Evolutionary conservation across 1,140 invertebrate species (phyloP).

Genomic region (Carcinoscorpius rotundicauda): DNA sequence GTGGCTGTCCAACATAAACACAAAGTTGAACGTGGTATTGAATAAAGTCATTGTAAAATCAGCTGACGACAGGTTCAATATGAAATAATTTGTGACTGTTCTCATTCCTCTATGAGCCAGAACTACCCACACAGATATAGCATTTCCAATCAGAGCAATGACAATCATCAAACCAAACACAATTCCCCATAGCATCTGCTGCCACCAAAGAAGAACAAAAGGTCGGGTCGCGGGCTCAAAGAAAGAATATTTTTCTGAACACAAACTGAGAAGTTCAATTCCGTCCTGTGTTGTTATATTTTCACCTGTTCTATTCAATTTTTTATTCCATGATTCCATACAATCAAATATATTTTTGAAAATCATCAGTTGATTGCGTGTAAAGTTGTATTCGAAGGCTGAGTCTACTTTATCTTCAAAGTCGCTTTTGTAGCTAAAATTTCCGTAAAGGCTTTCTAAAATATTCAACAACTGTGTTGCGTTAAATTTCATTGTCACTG

Average conservation of each 20-base stretch:
- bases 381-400: no score
- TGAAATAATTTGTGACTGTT: slow-evolving; percentile 31
- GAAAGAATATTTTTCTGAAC: neutral
- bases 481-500: no score
- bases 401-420: no score
- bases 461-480: no score
- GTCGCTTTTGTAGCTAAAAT: no score
- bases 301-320: no score
- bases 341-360: no score
- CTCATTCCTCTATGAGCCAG: slow-evolving; percentile 51
- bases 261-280: no score
- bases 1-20: slow-evolving; percentile 41
- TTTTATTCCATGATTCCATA: no score
- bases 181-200: slow-evolving; percentile 21
- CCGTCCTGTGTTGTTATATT: no score
- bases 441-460: no score
- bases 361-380: no score
- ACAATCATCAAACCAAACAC: slow-evolving; percentile 47
- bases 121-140: slow-evolving; percentile 81
- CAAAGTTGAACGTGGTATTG: slow-evolving; percentile 39
- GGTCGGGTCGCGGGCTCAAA: slow-evolving; percentile 8
- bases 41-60: slow-evolving; percentile 34
- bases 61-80: slow-evolving; percentile 30
- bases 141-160: slow-evolving; percentile 64
- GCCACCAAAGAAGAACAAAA: slow-evolving; percentile 15